Percentiles rank a stretch among this genome's conserved stretches.
These are phyloP conservation scores for Larimichthys crocea DNA, from an alignment of 2,113 vertebrate species.

Conservation along the genomic window DNA sequence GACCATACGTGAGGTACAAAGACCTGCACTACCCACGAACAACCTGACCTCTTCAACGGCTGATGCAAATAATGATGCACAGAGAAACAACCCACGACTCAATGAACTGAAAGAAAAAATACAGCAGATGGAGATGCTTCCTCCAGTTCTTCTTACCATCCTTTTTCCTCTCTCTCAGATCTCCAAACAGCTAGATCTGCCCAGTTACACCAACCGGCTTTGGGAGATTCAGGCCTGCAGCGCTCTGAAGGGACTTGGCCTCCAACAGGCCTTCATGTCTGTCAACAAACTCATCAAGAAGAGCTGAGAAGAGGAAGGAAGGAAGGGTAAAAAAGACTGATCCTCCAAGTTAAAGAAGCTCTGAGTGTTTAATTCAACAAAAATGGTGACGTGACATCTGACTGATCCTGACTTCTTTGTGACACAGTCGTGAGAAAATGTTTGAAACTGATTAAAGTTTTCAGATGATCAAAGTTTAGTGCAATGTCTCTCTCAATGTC, in stretches of 20 bases:
- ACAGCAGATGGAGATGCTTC: background rate
- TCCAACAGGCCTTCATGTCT: constrained; percentile 84
- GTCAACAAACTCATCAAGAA: constrained; percentile 83
- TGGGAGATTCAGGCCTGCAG: constrained; percentile 91
- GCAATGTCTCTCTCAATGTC: too few species aligned
- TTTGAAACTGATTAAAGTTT: background rate
- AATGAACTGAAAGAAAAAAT: background rate
- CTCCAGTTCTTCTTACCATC: background rate
- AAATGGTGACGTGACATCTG: background rate
- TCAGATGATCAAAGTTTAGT: too few species aligned
- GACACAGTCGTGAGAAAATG: too few species aligned
- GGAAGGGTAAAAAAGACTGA: too few species aligned
- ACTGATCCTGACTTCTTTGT: too few species aligned
- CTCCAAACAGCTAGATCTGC: constrained; percentile 71
- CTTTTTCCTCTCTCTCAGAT: constrained; percentile 62
- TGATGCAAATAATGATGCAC: background rate
- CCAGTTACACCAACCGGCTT: constrained; percentile 29
- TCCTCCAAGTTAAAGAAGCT: too few species aligned
- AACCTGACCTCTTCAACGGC: background rate
- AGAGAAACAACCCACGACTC: background rate
- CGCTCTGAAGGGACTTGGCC: constrained; percentile 81
- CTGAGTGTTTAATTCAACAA: too few species aligned
- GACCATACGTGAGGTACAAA: constrained; percentile 73
- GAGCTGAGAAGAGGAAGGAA: constrained; percentile 36
- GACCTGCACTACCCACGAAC: background rate